Conservation (phyloP, 2,888 invertebrate species). For the Theretra japonica region DNA sequence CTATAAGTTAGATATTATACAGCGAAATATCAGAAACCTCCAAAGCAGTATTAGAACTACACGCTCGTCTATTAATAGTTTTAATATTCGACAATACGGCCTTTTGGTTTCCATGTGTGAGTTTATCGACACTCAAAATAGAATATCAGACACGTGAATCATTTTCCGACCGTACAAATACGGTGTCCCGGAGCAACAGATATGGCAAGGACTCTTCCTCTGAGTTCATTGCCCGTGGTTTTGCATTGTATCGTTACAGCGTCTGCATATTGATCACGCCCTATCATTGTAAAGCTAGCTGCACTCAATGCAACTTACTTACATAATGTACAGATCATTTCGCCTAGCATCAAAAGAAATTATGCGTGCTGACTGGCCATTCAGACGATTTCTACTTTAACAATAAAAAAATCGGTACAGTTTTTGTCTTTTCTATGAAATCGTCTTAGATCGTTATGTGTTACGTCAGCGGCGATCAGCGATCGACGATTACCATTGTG, state of each 20-base stretch:
- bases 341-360: slow-evolving; percentile 10
- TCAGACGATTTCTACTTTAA: neutral
- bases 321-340: slow-evolving; percentile 10
- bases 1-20: no score
- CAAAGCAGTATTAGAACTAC: neutral
- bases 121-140: slow-evolving; percentile 52
- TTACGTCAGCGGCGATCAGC: slow-evolving; percentile 58
- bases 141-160: slow-evolving; percentile 62
- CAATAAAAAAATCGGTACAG: neutral
- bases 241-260: slow-evolving; percentile 67
- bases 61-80: slow-evolving; percentile 8
- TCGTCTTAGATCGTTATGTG: slow-evolving; percentile 55
- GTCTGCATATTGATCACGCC: slow-evolving; percentile 74
- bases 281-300: slow-evolving; percentile 3
- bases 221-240: slow-evolving; percentile 79
- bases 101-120: slow-evolving; percentile 34
- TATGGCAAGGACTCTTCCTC: slow-evolving; percentile 74
- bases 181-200: slow-evolving; percentile 59
- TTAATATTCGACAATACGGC: slow-evolving; percentile 29
- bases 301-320: neutral
- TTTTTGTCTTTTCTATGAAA: slow-evolving; percentile 48
- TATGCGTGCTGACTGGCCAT: neutral
- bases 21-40: neutral
- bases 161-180: slow-evolving; percentile 57
- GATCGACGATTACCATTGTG: slow-evolving; percentile 52